phyloP scores from a whole-genome alignment of 1,140 invertebrate genomes.

The Dryas iulia region DNA sequence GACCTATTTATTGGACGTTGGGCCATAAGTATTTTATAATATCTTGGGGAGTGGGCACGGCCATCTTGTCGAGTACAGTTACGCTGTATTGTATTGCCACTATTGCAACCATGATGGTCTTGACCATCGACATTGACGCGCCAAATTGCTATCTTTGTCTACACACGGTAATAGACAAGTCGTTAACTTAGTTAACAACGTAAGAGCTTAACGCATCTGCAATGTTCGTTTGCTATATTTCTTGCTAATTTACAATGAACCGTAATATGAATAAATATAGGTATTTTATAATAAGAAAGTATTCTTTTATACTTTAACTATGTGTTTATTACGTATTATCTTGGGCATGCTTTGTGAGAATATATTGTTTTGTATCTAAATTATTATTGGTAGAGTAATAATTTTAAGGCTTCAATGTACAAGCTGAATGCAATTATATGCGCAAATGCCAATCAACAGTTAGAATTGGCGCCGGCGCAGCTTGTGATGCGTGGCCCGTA shows the following conservation, averaged over 20 bases:
- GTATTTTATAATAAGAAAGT: neutral
- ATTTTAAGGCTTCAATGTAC: constrained; percentile 15
- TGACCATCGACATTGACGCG: constrained; percentile 35
- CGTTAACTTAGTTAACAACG: neutral
- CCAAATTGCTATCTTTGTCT: constrained; percentile 29
- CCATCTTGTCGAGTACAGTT: constrained; percentile 68
- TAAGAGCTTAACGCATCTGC: neutral
- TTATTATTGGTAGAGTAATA: neutral
- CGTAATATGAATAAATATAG: neutral
- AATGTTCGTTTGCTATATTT: neutral
- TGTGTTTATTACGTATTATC: neutral
- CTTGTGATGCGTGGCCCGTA: constrained; percentile 72
- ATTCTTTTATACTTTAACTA: neutral
- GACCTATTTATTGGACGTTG: constrained; percentile 31
- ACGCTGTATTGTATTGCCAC: constrained; percentile 55
- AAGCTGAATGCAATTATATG: constrained; percentile 46
- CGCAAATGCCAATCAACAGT: constrained; percentile 72
- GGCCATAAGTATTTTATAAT: constrained; percentile 44
- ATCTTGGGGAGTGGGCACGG: constrained; percentile 29
- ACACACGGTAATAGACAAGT: neutral
- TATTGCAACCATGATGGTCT: constrained; percentile 54
- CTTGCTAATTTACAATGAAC: neutral
- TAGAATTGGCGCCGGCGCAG: constrained; percentile 66
- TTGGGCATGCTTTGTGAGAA: neutral
- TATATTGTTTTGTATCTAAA: neutral